phyloP scores from a whole-genome alignment of 2,113 vertebrate species.

The Saccopteryx bilineata region DNA sequence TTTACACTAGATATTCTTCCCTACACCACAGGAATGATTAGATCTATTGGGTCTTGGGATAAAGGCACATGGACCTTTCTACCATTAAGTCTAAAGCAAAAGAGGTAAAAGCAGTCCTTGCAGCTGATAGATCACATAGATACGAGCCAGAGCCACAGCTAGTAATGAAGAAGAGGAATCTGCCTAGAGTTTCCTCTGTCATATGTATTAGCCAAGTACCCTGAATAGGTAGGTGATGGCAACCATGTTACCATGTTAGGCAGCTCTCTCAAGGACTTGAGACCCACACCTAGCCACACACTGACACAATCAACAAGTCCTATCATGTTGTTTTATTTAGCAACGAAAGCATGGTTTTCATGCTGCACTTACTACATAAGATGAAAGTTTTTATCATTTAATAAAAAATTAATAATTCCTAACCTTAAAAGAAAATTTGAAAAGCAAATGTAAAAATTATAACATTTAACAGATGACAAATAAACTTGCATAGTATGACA shows the following conservation, averaged over 20 bases:
- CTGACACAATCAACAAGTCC: background rate
- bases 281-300: background rate
- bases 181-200: background rate
- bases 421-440: background rate
- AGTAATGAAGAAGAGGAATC: background rate
- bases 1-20: background rate
- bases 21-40: background rate
- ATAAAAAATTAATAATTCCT: background rate
- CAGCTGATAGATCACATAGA: background rate
- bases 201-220: background rate
- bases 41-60: background rate
- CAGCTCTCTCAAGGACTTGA: background rate
- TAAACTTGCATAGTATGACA: background rate
- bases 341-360: constrained; percentile 20
- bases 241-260: background rate
- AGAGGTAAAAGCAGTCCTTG: background rate
- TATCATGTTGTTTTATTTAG: background rate
- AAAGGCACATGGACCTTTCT: background rate
- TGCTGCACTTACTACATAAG: background rate
- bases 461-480: constrained; percentile 41
- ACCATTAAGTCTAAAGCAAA: background rate
- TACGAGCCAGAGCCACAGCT: background rate
- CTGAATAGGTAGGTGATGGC: background rate
- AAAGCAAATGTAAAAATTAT: constrained; percentile 5
- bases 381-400: constrained; percentile 26